Conservation (phyloP, 1,140 invertebrate genomes). For the Teleopsis dalmanni region DNA sequence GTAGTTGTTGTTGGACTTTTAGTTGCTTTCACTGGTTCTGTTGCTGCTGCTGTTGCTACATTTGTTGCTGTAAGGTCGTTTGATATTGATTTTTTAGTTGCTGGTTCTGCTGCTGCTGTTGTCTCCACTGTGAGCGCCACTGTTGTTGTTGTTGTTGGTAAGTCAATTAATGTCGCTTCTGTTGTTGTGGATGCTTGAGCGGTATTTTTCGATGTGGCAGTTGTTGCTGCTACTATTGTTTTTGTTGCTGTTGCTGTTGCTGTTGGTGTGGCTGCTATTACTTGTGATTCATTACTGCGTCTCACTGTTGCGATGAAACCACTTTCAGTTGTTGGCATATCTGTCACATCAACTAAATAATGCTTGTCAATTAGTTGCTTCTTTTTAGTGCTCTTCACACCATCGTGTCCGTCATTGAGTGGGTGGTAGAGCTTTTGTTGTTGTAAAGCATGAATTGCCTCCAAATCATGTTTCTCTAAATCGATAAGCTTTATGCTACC, state of each 20-base stretch:
- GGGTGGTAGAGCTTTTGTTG: not conserved
- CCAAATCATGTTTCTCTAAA: constrained; percentile 20
- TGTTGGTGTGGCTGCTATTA: not conserved
- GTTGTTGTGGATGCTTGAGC: not conserved
- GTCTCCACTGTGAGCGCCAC: too few relatives aligned
- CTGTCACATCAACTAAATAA: constrained; percentile 10
- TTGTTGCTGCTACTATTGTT: constrained; percentile 4
- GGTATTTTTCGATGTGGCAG: constrained; percentile 6
- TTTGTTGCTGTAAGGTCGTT: too few relatives aligned
- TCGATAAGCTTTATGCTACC: constrained; percentile 26
- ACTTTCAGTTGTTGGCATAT: too few relatives aligned
- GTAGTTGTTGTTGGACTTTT: not conserved
- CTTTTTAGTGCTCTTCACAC: constrained; percentile 31
- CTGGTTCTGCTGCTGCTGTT: not conserved
- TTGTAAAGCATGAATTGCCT: constrained; percentile 1
- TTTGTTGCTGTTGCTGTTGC: not conserved
- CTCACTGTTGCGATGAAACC: too few relatives aligned
- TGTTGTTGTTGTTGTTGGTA: not conserved
- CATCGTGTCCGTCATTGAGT: constrained; percentile 28
- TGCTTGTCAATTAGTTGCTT: constrained; percentile 38
- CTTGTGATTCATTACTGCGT: not conserved
- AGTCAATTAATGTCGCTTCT: not conserved
- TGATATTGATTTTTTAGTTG: not conserved
- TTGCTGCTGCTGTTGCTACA: too few relatives aligned
- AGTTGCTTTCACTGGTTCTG: not conserved